These are phyloP conservation scores for Lobophora halterata DNA, from an alignment of 2,888 invertebrate genomes.

Conservation along the genomic window DNA sequence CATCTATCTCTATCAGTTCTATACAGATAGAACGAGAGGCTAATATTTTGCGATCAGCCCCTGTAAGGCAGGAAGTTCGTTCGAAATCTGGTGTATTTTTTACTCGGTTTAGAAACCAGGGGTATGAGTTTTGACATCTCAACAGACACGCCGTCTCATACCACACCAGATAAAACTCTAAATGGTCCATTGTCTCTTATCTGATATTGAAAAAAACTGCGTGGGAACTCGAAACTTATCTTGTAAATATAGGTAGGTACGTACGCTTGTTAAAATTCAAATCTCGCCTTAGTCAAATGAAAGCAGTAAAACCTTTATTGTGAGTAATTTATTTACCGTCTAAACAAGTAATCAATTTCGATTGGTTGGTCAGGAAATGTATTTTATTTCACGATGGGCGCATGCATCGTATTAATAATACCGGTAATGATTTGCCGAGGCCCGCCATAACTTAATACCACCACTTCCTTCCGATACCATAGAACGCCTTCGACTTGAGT, in stretches of 20 bases:
- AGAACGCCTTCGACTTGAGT: constrained; percentile 39
- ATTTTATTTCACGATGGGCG: constrained; percentile 48
- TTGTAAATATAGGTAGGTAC: constrained; percentile 18
- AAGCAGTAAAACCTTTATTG: constrained; percentile 51
- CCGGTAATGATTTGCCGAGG: constrained; percentile 68
- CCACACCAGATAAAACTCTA: constrained; percentile 56
- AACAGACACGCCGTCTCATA: constrained; percentile 59
- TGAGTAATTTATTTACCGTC: constrained; percentile 51
- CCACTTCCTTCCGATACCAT: constrained; percentile 79
- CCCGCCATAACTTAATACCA: constrained; percentile 62
- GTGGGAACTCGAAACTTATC: constrained; percentile 35
- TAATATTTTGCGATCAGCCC: constrained; percentile 53
- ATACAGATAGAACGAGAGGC: constrained; percentile 44
- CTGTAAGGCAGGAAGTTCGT: constrained; percentile 71
- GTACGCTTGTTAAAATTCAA: constrained; percentile 42
- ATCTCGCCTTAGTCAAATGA: constrained; percentile 50
- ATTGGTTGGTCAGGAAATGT: constrained; percentile 59
- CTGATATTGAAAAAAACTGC: constrained; percentile 38
- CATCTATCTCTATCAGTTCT: constrained; percentile 44
- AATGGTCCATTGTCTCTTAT: constrained; percentile 63
- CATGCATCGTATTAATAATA: constrained; percentile 39
- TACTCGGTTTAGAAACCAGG: constrained; percentile 69
- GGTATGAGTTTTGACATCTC: constrained; percentile 60
- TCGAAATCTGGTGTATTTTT: constrained; percentile 77
- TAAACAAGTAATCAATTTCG: constrained; percentile 58